Conservation (phyloP, 2,888 invertebrate species). For the Pseudanteris insignis region DNA sequence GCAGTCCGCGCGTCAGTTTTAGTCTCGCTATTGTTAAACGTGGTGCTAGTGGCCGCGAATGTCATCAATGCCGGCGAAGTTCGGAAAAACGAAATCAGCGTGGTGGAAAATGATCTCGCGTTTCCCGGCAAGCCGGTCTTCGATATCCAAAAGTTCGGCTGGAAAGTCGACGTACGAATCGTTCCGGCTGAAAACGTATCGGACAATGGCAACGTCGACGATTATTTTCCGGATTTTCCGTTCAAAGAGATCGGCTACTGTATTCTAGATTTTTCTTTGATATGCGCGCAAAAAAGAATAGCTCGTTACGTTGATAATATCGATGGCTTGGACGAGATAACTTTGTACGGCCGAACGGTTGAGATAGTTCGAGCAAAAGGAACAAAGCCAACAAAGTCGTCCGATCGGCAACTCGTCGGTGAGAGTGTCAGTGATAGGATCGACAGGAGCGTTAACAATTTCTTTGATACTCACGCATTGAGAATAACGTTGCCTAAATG, state of each 20-base stretch:
- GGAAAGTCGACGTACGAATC: conserved; percentile 56
- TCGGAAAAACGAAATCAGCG: conserved; percentile 45
- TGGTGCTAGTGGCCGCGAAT: conserved; percentile 4
- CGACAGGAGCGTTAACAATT: conserved; percentile 69
- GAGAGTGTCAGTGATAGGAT: conserved; percentile 60
- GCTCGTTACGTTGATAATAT: conserved; percentile 70
- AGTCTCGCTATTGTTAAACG: conserved; percentile 25
- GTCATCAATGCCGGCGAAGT: neutral
- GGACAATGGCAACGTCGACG: conserved; percentile 49
- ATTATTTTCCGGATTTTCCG: conserved; percentile 69
- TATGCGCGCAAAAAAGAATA: conserved; percentile 71
- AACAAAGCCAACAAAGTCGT: conserved; percentile 30
- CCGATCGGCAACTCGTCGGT: conserved; percentile 58
- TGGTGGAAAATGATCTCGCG: conserved; percentile 34
- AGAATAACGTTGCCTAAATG: conserved; percentile 58
- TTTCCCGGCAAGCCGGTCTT: conserved; percentile 51
- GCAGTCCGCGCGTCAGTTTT: conserved; percentile 15
- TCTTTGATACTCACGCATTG: conserved; percentile 71
- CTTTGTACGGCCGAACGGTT: conserved; percentile 70
- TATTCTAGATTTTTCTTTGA: conserved; percentile 69
- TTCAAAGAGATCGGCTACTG: conserved; percentile 67
- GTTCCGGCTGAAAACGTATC: conserved; percentile 51
- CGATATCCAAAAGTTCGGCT: conserved; percentile 55
- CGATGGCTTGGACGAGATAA: conserved; percentile 69
- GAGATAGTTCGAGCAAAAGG: conserved; percentile 68